Percentiles rank a stretch among this genome's conserved stretches.
Conservation (phyloP, 2,113 vertebrate genomes). For the Channa argus region DNA sequence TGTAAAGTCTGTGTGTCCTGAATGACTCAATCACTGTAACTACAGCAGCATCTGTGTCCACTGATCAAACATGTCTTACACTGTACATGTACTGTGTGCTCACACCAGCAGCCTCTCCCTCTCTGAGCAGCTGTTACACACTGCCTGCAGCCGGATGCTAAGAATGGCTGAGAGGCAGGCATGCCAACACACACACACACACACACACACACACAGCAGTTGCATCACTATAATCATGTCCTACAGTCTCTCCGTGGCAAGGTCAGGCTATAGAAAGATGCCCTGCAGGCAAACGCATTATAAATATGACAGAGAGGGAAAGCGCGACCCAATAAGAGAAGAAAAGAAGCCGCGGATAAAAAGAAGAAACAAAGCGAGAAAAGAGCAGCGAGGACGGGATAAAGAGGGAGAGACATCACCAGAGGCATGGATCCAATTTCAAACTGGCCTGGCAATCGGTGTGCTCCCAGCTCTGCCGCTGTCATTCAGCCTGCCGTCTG, state of each 20-base stretch:
- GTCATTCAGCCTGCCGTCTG: neutral
- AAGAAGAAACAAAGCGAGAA: slow-evolving; percentile 43
- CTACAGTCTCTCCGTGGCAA: slow-evolving; percentile 64
- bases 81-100: neutral
- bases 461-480: slow-evolving; percentile 10
- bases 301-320: slow-evolving; percentile 47
- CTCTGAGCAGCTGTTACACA: slow-evolving; percentile 64
- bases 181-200: slow-evolving; percentile 34
- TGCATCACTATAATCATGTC: slow-evolving; percentile 70
- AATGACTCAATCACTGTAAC: neutral
- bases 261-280: slow-evolving; percentile 65
- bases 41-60: neutral
- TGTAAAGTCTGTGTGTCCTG: too few species aligned
- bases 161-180: slow-evolving; percentile 56
- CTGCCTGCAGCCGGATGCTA: slow-evolving; percentile 57
- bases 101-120: slow-evolving; percentile 26
- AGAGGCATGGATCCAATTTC: slow-evolving; percentile 49
- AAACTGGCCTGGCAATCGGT: slow-evolving; percentile 39
- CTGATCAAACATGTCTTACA: neutral
- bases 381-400: slow-evolving; percentile 38
- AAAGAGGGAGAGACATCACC: slow-evolving; percentile 43
- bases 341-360: slow-evolving; percentile 24
- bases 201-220: slow-evolving; percentile 39
- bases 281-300: slow-evolving; percentile 69
- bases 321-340: neutral